These are phyloP conservation scores for Diogma glabrata DNA, from an alignment of 2,888 invertebrate genomes.

Conservation along the genomic window DNA sequence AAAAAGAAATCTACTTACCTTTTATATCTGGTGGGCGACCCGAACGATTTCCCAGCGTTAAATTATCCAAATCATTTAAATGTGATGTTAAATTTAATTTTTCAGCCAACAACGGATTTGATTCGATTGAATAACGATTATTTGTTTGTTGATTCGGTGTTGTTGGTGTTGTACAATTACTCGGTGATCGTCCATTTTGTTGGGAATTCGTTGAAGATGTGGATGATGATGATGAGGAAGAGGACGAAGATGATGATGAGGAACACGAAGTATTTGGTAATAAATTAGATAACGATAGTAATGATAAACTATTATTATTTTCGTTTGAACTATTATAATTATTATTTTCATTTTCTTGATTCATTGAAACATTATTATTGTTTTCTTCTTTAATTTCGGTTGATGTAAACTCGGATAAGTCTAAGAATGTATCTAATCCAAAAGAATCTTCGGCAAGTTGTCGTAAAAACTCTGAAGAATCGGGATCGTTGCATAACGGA, in stretches of 20 bases:
- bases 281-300: background rate
- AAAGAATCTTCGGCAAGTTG: constrained; percentile 75
- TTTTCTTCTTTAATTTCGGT: constrained; percentile 52
- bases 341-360: constrained; percentile 34
- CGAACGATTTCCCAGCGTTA: constrained; percentile 21
- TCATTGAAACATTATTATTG: constrained; percentile 21
- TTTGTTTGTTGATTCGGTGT: constrained; percentile 41
- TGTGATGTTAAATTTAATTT: constrained; percentile 60
- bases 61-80: constrained; percentile 25
- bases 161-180: constrained; percentile 39
- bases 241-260: constrained; percentile 4
- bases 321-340: constrained; percentile 23
- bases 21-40: constrained; percentile 30
- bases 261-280: constrained; percentile 19
- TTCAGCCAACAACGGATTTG: constrained; percentile 78
- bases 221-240: constrained; percentile 3
- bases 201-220: background rate
- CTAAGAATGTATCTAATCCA: constrained; percentile 74
- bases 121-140: constrained; percentile 66
- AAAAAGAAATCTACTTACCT: constrained; percentile 32
- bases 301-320: background rate
- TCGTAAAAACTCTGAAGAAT: constrained; percentile 69
- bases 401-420: constrained; percentile 63
- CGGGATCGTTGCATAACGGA: constrained; percentile 47
- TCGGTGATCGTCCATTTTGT: constrained; percentile 31